Base-by-base conservation (phyloP, 2,888 invertebrate species). In the Andrena minutula region DNA sequence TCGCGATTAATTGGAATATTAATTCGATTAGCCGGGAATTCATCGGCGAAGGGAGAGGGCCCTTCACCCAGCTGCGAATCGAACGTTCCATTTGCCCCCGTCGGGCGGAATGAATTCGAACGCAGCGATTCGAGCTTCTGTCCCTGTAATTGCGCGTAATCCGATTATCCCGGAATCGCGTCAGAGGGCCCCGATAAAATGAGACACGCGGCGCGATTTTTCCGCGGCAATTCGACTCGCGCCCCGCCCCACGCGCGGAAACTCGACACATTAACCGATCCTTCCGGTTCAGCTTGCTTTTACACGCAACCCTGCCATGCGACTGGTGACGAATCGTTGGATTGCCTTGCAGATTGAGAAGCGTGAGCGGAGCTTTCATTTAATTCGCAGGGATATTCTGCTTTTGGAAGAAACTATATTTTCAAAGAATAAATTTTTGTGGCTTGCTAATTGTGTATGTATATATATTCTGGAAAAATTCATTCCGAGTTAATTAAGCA, bases 61-160 rank as follows among this genome's bases (percentile, higher is more conserved):
- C 12, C 5, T 30, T 26, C 58, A 20, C 8, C 28, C 56, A 56
- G 4, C 10, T 8, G 10, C 16, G 30, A 69, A 68, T 30, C 26
- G 61, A 74, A 23, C 58, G 58, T n/a, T 51, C 58, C 49, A 68
- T 74, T 74, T 66, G 66, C 23, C 58, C 10, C 49, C 16, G 41
- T 23, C 47, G 20, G 30, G 10, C 20, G 10, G 47, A 4, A 47
- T 47, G 49, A 28, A 75, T 68, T 60, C 68, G 58, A 28, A 58
- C 66, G 35, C 51, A 10, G n/a, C 28, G 51, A 66, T 51, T 35
- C 73, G 12, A 66, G 51, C 35, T 32, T 30, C 30, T 26, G 35
- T 35, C 10, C 28, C 20, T 23, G 60, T 77, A 61, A 77, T 77
- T 77, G 65, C 41, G 35, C 49, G 65, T 73, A 77, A 77, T 73